phyloP scores from a whole-genome alignment of 2,797 vertebrate genomes.

The Enteromius trimaculatus region DNA sequence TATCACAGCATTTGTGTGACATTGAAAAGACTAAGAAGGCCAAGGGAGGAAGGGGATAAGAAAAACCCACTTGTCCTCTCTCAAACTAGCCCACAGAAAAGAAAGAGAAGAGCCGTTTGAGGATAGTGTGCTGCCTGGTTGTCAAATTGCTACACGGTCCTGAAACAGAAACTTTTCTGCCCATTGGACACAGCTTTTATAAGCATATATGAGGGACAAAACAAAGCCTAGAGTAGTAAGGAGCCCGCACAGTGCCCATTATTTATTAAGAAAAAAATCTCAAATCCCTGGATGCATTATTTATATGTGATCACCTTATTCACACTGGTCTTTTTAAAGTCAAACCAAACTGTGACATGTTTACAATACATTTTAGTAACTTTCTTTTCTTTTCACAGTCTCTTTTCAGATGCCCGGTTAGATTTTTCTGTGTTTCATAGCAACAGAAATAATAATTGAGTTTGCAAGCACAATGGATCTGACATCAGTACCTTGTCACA shows the following conservation, averaged over 20 bases:
- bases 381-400: constrained; percentile 12
- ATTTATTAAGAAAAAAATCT: constrained; percentile 77
- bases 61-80: constrained; percentile 72
- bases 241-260: constrained; percentile 84
- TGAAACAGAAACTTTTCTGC: constrained; percentile 79
- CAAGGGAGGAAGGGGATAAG: constrained; percentile 82
- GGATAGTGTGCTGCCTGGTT: constrained; percentile 75
- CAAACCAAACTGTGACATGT: background rate
- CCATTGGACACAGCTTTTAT: constrained; percentile 82
- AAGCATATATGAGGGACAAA: constrained; percentile 57
- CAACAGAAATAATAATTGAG: constrained; percentile 40
- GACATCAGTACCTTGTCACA: constrained; percentile 51
- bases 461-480: constrained; percentile 32
- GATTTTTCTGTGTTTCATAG: background rate
- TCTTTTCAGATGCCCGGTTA: background rate
- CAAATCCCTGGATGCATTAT: constrained; percentile 87
- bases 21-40: constrained; percentile 72
- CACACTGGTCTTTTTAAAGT: background rate
- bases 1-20: constrained; percentile 80
- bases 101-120: constrained; percentile 75
- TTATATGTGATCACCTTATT: constrained; percentile 80
- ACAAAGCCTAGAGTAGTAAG: constrained; percentile 80
- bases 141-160: constrained; percentile 80
- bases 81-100: constrained; percentile 58
- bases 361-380: background rate